phyloP scores from a whole-genome alignment of 1,140 invertebrate species.

The Drosophila rhopaloa region DNA sequence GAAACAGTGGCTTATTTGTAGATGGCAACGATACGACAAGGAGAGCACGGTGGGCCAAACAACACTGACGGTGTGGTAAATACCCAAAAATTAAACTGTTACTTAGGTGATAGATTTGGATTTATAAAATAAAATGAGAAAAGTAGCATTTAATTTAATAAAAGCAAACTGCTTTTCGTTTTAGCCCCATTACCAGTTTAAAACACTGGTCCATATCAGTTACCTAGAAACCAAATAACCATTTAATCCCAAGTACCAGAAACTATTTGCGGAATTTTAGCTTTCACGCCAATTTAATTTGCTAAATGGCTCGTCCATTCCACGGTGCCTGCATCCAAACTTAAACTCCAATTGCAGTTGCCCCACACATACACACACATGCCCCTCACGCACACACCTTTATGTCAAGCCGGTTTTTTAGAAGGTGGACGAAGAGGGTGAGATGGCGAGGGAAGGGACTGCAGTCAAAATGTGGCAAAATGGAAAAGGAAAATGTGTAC shows the following conservation, averaged over 20 bases:
- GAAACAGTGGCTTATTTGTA: constrained; percentile 34
- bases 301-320: constrained; percentile 16
- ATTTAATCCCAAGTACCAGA: constrained; percentile 12
- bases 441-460: neutral
- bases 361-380: constrained; percentile 22
- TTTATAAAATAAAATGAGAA: too few species aligned
- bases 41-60: constrained; percentile 32
- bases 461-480: constrained; percentile 68
- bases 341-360: constrained; percentile 50
- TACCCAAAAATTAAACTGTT: neutral
- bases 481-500: constrained; percentile 58
- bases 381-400: constrained; percentile 22
- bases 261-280: constrained; percentile 27
- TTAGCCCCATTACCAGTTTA: neutral
- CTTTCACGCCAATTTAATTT: constrained; percentile 44
- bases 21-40: constrained; percentile 33
- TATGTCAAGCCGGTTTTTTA: constrained; percentile 66
- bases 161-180: neutral
- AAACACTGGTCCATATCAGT: neutral
- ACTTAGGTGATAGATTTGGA: too few species aligned
- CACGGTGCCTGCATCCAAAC: constrained; percentile 44
- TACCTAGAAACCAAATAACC: neutral
- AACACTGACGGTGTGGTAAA: neutral
- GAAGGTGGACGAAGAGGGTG: constrained; percentile 1
- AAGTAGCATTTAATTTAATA: too few species aligned